Base-by-base conservation (phyloP, 1,140 invertebrate species). In the Drosophila biarmipes region DNA sequence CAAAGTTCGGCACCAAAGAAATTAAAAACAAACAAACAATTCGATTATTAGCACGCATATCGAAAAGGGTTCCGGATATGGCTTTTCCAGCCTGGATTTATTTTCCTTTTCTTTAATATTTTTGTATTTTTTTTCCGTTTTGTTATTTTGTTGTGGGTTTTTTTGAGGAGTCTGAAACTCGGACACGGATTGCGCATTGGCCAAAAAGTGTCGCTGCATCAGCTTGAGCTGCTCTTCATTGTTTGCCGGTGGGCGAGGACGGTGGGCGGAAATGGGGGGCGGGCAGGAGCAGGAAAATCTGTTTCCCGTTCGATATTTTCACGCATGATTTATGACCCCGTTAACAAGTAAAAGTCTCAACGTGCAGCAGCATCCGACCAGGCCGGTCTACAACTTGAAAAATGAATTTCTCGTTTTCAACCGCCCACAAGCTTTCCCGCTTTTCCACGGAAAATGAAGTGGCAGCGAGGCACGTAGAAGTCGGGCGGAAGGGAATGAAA, bases 251-350 rank as follows among this genome's bases (percentile, higher is more conserved):
- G 48, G 58, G 49, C 12, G 38, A 35, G 7, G 29, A 27, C n/a
- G 35, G 7, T 31, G 11, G 11, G 37, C 10, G 17, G n/a, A 17
- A 42, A 14, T 2, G 6, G 4, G 17, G 4, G 17, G 21, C 29
- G 27, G 29, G 63, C 27, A 35, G 29, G 63, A 37, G 75, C 54
- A 78, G 79, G 77, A 58, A 87, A 87, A 87, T 87, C 84, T 89
- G 84, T 89, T 87, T 87, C 89, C 75, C 84, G 75, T 87, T 82
- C 84, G 84, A 87, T 87, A 87, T 89, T 89, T 87, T 87, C 80
- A 87, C 84, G 84, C 84, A 87, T 87, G 84, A 87, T 87, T 87
- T 87, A 87, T 87, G 84, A 87, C 84, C 76, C 82, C 84, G 84
- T 87, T 89, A 87, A 87, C 79, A 87, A 87, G 84, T 84, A 87